Percentiles rank a stretch among this genome's conserved stretches.
phyloP scores from a whole-genome alignment of 2,797 vertebrate species.

The Brachyalestes nurse region DNA sequence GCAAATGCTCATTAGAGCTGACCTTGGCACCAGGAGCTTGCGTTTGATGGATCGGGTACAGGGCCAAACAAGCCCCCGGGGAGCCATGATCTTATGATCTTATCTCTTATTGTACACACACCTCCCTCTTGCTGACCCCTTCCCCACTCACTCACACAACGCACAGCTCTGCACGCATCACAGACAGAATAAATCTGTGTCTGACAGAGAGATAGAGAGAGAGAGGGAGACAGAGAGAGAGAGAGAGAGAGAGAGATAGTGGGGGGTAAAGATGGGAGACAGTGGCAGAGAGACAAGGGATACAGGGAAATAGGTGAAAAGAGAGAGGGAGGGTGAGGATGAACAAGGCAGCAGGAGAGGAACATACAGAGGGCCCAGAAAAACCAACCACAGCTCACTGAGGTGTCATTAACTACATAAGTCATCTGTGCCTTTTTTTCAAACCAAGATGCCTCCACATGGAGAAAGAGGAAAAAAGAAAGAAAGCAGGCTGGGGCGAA shows the following conservation, averaged over 20 bases:
- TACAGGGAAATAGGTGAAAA: conserved; percentile 9
- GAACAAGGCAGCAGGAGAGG: conserved; percentile 53
- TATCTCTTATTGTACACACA: conserved; percentile 94
- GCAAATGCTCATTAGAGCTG: conserved; percentile 94
- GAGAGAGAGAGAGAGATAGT: neutral
- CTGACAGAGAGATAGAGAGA: conserved; percentile 70
- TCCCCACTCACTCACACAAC: conserved; percentile 68
- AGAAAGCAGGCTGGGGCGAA: conserved; percentile 3
- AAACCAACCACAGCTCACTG: conserved; percentile 77
- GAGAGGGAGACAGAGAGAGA: conserved; percentile 26
- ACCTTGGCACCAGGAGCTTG: conserved; percentile 89
- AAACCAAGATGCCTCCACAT: conserved; percentile 12
- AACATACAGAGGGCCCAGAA: conserved; percentile 64
- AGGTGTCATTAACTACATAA: conserved; percentile 80
- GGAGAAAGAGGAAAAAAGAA: conserved; percentile 29
- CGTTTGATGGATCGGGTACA: conserved; percentile 93
- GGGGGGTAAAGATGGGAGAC: neutral
- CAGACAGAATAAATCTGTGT: conserved; percentile 95
- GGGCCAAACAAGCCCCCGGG: conserved; percentile 89
- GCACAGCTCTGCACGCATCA: conserved; percentile 79
- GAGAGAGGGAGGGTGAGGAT: conserved; percentile 47
- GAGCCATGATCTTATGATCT: conserved; percentile 89
- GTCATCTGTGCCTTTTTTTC: conserved; percentile 59
- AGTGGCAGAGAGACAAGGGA: conserved; percentile 30
- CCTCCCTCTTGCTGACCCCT: conserved; percentile 69